These are phyloP conservation scores for Cynoglossus semilaevis DNA, from an alignment of 2,113 vertebrate genomes.

Conservation along the genomic window DNA sequence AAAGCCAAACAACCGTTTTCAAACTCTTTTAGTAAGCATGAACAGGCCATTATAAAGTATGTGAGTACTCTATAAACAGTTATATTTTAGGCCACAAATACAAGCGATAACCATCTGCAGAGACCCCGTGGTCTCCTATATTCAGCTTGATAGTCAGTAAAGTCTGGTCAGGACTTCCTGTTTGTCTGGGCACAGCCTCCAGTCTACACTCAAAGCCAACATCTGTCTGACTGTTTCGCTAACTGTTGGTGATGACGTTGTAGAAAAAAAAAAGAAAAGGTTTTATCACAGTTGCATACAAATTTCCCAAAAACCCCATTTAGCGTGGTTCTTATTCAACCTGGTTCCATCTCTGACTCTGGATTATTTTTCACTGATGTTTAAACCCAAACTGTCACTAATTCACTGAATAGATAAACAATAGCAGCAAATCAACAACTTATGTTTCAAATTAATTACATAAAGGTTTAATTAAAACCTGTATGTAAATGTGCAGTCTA, in stretches of 20 bases:
- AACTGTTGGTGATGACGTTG: conserved; percentile 29
- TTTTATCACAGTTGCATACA: too few species aligned
- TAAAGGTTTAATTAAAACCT: too few species aligned
- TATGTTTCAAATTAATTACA: too few species aligned
- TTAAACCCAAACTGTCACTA: too few species aligned
- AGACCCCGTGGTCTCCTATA: neutral
- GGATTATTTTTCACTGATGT: too few species aligned
- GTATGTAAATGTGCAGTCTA: too few species aligned
- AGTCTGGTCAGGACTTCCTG: conserved; percentile 47
- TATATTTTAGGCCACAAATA: conserved; percentile 8
- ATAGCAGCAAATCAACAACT: too few species aligned
- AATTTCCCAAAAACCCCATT: too few species aligned
- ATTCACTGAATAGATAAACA: too few species aligned
- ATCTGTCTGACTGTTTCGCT: neutral
- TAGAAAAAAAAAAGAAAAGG: conserved; percentile 7
- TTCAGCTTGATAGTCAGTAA: conserved; percentile 19
- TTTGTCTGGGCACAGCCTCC: conserved; percentile 26
- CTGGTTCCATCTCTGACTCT: too few species aligned
- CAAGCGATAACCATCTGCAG: conserved; percentile 4
- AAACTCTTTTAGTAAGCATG: neutral
- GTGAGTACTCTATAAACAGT: neutral
- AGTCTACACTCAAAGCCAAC: neutral
- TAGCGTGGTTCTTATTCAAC: too few species aligned
- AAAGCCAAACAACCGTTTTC: neutral
- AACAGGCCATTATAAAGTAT: neutral